A percentile compares a stretch with the other conserved stretches of the same genome.
phyloP scores from a whole-genome alignment of 1,140 invertebrate species.

The silkworm (Bombyx mori) region DNA sequence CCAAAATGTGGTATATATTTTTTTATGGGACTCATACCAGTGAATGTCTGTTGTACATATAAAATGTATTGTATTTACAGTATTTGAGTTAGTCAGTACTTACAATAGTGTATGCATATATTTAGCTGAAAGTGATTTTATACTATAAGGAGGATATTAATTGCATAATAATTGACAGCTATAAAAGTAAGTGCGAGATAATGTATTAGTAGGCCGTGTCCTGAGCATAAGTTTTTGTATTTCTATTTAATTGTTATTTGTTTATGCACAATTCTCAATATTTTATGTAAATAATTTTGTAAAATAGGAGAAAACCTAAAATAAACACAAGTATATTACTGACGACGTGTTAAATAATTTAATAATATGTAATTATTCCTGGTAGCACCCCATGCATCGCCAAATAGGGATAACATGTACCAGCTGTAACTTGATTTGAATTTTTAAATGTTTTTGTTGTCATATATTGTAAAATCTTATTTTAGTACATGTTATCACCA shows the following conservation, averaged over 20 bases:
- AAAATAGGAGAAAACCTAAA: conserved; percentile 71
- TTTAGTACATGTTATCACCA: conserved; percentile 61
- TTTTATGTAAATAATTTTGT: conserved; percentile 74
- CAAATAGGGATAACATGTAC: conserved; percentile 70
- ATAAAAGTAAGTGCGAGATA: conserved; percentile 53
- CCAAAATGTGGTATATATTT: conserved; percentile 71
- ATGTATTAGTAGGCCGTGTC: conserved; percentile 62
- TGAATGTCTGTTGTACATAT: conserved; percentile 68
- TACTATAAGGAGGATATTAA: conserved; percentile 62
- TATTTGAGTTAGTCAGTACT: conserved; percentile 68
- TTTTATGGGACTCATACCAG: conserved; percentile 69
- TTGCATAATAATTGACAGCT: conserved; percentile 67
- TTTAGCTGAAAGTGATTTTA: conserved; percentile 67
- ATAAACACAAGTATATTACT: conserved; percentile 73
- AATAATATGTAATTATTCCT: conserved; percentile 70
- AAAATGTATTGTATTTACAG: conserved; percentile 69
- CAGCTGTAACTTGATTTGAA: conserved; percentile 21
- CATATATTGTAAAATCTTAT: conserved; percentile 2
- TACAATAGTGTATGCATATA: conserved; percentile 67
- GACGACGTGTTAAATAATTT: conserved; percentile 71
- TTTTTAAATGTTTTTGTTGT: conserved; percentile 12
- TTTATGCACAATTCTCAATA: conserved; percentile 73
- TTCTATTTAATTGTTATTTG: conserved; percentile 73
- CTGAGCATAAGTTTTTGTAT: conserved; percentile 64
- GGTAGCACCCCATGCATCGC: conserved; percentile 72